Conservation (phyloP, 1,140 invertebrate genomes). For the Vollenhovia emeryi region DNA sequence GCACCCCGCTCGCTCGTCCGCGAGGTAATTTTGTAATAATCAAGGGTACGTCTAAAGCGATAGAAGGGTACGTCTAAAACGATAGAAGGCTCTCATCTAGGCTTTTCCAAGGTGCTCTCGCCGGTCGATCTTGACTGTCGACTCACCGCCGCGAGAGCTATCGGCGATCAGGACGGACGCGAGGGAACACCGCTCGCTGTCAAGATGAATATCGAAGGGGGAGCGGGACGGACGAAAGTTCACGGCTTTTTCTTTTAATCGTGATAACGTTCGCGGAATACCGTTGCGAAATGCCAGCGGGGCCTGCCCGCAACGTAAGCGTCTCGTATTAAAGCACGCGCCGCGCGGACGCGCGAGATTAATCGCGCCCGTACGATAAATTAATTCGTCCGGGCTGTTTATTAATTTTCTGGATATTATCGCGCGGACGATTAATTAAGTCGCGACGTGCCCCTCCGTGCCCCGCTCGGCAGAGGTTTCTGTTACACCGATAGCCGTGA, state of each 20-base stretch:
- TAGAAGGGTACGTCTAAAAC: neutral
- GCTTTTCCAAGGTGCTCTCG: conserved; percentile 28
- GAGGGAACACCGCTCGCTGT: conserved; percentile 34
- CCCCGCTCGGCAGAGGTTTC: neutral
- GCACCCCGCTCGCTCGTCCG: neutral
- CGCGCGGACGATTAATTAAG: conserved; percentile 42
- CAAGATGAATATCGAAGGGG: conserved; percentile 60
- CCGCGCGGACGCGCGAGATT: conserved; percentile 9
- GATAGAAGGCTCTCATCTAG: neutral
- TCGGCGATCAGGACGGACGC: conserved; percentile 33
- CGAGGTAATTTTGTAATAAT: neutral
- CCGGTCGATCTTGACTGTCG: neutral
- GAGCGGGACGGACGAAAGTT: conserved; percentile 66
- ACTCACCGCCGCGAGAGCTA: conserved; percentile 19
- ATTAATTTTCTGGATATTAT: conserved; percentile 30
- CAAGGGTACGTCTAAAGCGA: neutral
- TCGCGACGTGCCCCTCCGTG: neutral
- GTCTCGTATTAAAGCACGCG: neutral
- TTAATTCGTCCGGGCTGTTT: conserved; percentile 25
- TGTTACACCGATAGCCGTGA: neutral
- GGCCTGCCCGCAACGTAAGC: neutral
- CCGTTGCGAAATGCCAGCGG: conserved; percentile 57
- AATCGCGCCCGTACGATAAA: neutral
- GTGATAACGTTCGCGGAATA: conserved; percentile 68
- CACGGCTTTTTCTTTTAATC: conserved; percentile 68